Conservation (phyloP, 2,797 vertebrate genomes). For the Halcyon leucocephala region DNA sequence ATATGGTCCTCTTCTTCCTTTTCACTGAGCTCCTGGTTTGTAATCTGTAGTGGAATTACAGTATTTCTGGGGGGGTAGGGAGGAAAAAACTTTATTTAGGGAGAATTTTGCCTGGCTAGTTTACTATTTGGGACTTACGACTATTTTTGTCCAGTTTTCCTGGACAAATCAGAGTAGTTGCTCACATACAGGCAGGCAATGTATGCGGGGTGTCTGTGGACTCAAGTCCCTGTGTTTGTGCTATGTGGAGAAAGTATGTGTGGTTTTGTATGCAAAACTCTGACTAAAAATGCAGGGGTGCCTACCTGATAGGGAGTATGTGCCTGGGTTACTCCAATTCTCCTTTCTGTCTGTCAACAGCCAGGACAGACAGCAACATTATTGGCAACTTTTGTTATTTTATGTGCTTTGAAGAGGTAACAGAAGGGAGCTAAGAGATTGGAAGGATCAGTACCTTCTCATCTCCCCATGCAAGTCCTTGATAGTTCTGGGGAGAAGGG, state of each 20-base stretch:
- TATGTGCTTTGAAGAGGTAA: not conserved
- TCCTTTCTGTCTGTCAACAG: not conserved
- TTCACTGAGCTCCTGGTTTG: not conserved
- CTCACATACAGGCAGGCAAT: accelerated
- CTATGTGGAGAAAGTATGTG: not conserved
- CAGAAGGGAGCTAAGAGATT: accelerated
- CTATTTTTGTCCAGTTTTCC: not conserved
- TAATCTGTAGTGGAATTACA: not conserved
- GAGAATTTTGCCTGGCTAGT: not conserved
- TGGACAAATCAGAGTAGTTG: not conserved
- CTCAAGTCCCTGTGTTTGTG: not conserved
- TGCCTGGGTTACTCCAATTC: not conserved
- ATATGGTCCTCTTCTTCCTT: not conserved
- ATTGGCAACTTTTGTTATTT: not conserved
- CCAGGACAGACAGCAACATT: not conserved
- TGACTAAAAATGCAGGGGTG: not conserved
- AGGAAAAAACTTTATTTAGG: not conserved
- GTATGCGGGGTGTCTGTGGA: not conserved
- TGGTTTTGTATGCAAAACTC: not conserved
- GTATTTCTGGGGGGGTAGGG: not conserved
- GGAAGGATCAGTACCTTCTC: not conserved
- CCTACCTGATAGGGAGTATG: not conserved
- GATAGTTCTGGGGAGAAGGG: not conserved
- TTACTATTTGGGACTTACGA: not conserved
- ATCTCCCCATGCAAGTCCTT: not conserved